Evolutionary conservation across 1,140 invertebrate species (phyloP).

Genomic region (Trichogramma pretiosum): DNA sequence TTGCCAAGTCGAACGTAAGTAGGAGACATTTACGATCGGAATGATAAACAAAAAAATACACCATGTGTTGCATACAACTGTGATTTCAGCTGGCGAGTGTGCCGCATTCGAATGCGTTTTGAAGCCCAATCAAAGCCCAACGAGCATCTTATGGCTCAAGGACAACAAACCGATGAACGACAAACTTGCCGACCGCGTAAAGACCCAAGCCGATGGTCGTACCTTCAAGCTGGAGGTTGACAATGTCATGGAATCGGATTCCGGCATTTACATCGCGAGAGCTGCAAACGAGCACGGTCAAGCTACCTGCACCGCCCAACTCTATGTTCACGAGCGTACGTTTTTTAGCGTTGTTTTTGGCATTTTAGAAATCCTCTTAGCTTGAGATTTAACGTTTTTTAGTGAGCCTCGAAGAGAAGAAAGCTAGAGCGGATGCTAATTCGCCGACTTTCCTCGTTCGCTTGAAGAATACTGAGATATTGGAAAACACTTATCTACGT

Average conservation of each 20-base stretch:
- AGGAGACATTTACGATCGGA: neutral
- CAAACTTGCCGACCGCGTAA: conserved; percentile 64
- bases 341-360: conserved; percentile 20
- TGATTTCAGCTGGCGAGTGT: conserved; percentile 78
- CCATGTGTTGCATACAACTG: conserved; percentile 10
- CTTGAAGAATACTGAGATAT: conserved; percentile 76
- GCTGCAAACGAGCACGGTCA: conserved; percentile 76
- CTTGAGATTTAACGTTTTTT: conserved; percentile 10
- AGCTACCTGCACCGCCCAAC: conserved; percentile 72
- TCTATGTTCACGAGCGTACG: conserved; percentile 76
- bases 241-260: conserved; percentile 73
- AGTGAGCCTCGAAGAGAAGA: conserved; percentile 66
- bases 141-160: conserved; percentile 76
- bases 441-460: conserved; percentile 72
- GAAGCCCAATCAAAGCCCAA: conserved; percentile 29
- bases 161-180: conserved; percentile 77
- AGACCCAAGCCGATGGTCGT: conserved; percentile 49
- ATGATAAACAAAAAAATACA: neutral
- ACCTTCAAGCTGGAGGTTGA: conserved; percentile 65
- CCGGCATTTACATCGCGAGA: conserved; percentile 83
- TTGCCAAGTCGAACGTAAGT: conserved; percentile 71
- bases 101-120: conserved; percentile 77
- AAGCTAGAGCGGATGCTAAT: conserved; percentile 59
- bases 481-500: conserved; percentile 76
- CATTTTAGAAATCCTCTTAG: conserved; percentile 11